Conservation (phyloP, 2,888 invertebrate genomes). For the Trichogramma dendrolimi region DNA sequence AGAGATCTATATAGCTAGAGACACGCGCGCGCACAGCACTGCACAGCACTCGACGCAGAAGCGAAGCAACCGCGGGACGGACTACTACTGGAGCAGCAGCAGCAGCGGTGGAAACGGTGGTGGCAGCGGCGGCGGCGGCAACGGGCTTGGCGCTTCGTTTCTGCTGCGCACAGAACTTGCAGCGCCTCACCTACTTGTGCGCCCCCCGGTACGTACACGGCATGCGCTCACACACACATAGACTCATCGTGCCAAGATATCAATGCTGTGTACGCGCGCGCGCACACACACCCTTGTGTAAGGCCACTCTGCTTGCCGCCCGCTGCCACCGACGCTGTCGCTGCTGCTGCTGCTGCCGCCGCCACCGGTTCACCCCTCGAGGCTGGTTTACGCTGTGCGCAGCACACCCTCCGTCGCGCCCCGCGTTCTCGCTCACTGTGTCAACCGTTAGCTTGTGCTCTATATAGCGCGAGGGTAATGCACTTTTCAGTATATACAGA, state of each 20-base stretch:
- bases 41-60: constrained; percentile 6
- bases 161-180: too few species aligned
- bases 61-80: constrained; percentile 44
- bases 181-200: too few species aligned
- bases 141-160: neutral
- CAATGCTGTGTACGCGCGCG: too few species aligned
- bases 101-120: too few species aligned
- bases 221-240: too few species aligned
- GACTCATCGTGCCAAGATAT: too few species aligned
- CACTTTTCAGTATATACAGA: too few species aligned
- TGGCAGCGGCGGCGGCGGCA: constrained; percentile 29
- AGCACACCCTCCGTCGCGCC: neutral
- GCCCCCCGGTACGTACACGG: too few species aligned
- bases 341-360: constrained; percentile 1
- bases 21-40: neutral
- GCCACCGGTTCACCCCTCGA: constrained; percentile 1
- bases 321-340: too few species aligned
- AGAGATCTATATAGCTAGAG: too few species aligned
- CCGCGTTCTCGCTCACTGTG: neutral
- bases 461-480: neutral
- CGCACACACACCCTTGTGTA: too few species aligned
- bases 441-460: neutral
- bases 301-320: too few species aligned
- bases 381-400: neutral
- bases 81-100: constrained; percentile 33